Conservation (phyloP, 2,113 vertebrate species). For the Oreochromis aureus region DNA sequence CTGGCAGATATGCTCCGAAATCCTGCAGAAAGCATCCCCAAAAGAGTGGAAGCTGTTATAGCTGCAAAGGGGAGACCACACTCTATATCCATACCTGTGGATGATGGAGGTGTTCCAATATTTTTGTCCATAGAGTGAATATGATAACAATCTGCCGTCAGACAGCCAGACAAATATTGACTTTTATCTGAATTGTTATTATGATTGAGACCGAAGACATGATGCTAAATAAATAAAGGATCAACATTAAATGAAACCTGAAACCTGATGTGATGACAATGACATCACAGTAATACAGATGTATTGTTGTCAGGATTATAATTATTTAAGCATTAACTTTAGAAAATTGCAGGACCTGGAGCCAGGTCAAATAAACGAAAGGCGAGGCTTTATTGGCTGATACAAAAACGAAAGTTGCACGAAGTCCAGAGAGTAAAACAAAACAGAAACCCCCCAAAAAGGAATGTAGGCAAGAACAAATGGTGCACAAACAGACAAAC, state of each 20-base stretch:
- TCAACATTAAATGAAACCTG: neutral
- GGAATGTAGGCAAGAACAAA: neutral
- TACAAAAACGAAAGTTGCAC: neutral
- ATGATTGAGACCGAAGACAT: rapidly evolving
- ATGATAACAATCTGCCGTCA: neutral
- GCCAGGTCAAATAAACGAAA: rapidly evolving
- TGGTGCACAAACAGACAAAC: neutral
- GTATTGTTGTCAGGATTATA: neutral
- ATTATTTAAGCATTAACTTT: neutral
- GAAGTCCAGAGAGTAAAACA: neutral
- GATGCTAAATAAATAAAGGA: neutral
- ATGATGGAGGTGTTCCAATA: neutral
- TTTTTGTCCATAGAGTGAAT: neutral
- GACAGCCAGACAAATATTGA: neutral
- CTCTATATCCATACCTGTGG: neutral
- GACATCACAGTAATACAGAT: neutral
- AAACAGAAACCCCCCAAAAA: neutral
- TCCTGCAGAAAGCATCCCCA: neutral
- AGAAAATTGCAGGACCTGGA: neutral
- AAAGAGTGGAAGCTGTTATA: neutral
- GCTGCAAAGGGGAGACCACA: neutral
- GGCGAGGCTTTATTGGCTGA: neutral
- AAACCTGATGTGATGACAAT: neutral
- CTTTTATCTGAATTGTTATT: rapidly evolving
- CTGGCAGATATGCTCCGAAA: neutral